Conservation (phyloP, 2,888 invertebrate species). For the Drosophila pegasa region DNA sequence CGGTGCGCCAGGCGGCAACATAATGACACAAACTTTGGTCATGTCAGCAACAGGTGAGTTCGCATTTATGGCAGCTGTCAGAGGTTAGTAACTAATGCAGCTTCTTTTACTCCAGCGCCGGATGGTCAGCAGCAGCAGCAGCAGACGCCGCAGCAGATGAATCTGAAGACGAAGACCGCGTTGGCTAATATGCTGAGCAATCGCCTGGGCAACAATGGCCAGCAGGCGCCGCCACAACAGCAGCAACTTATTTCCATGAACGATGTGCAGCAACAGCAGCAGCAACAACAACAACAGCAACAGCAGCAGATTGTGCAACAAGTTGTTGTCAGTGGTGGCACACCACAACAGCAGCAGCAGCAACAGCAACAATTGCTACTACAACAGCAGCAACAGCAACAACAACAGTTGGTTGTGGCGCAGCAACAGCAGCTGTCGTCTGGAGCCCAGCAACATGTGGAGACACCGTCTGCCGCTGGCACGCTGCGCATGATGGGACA, state of each 20-base stretch:
- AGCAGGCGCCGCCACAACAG: constrained; percentile 50
- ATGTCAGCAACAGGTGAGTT: constrained; percentile 64
- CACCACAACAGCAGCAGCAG: constrained; percentile 68
- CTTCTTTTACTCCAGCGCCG: constrained; percentile 20
- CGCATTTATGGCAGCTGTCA: neutral
- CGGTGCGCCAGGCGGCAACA: constrained; percentile 49
- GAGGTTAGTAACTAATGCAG: neutral
- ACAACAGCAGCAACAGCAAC: constrained; percentile 59
- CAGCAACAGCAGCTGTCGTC: constrained; percentile 62
- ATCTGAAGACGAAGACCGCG: constrained; percentile 95
- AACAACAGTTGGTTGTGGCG: constrained; percentile 53
- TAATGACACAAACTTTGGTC: constrained; percentile 78
- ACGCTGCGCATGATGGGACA: constrained; percentile 93
- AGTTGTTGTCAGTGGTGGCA: constrained; percentile 66
- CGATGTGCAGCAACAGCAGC: constrained; percentile 65
- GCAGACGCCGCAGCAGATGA: constrained; percentile 88
- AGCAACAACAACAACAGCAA: constrained; percentile 61
- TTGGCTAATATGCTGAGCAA: constrained; percentile 97
- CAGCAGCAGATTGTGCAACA: constrained; percentile 79
- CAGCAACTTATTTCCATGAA: constrained; percentile 62
- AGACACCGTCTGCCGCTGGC: constrained; percentile 88
- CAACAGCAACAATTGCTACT: constrained; percentile 53
- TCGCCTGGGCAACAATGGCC: constrained; percentile 88
- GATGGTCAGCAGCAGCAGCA: constrained; percentile 85
- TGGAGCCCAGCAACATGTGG: constrained; percentile 65